These are phyloP conservation scores for Crenichthys baileyi DNA, from an alignment of 2,797 vertebrate genomes.

Conservation along the genomic window DNA sequence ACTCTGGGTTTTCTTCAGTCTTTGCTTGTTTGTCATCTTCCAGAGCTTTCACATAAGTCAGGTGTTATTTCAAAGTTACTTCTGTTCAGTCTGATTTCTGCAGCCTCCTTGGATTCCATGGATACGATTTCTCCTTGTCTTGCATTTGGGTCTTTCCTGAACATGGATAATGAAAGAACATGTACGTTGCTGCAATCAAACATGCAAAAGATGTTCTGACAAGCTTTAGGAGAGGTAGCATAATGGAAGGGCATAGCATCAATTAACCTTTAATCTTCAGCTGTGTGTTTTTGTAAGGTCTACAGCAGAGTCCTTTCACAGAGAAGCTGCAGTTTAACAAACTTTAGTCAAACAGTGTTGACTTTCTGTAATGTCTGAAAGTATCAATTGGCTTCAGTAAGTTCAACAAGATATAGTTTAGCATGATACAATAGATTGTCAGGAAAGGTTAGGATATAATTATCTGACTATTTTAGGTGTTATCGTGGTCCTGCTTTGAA, in stretches of 20 bases:
- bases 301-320: background rate
- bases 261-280: background rate
- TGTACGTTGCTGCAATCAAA: background rate
- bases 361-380: background rate
- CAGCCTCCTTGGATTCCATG: too few relatives aligned
- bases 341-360: background rate
- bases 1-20: background rate
- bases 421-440: background rate
- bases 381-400: background rate
- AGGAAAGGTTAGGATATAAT: background rate
- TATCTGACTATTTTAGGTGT: background rate
- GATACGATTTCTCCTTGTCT: background rate
- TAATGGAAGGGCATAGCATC: background rate
- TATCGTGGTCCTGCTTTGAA: constrained; percentile 16
- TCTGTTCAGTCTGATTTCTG: background rate
- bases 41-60: background rate
- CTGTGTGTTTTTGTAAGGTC: background rate
- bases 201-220: too few relatives aligned
- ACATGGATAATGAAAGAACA: background rate
- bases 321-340: background rate
- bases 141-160: too few relatives aligned
- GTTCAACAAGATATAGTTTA: background rate
- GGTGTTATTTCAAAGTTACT: background rate
- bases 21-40: background rate
- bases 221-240: background rate